Conservation (phyloP, 2,113 vertebrate species). For the Paralichthys olivaceus region DNA sequence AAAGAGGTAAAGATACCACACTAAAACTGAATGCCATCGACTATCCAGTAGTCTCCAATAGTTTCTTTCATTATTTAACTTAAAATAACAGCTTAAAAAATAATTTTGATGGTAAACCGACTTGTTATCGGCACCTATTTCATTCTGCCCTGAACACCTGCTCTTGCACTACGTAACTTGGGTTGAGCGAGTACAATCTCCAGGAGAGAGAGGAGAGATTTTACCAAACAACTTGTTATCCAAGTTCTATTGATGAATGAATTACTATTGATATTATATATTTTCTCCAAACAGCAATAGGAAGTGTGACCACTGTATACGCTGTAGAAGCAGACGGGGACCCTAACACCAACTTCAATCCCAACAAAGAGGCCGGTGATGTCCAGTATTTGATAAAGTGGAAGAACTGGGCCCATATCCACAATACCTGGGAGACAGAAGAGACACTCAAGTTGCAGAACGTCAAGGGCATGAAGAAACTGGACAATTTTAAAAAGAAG, state of each 20-base stretch:
- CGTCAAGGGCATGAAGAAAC: slow-evolving; percentile 98
- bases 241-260: neutral
- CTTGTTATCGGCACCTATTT: too few species aligned
- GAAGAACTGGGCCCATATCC: slow-evolving; percentile 99
- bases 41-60: too few species aligned
- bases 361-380: slow-evolving; percentile 89
- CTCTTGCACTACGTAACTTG: too few species aligned
- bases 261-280: neutral
- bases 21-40: neutral
- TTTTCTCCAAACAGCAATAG: slow-evolving; percentile 84
- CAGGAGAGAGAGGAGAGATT: too few species aligned
- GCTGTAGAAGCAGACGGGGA: slow-evolving; percentile 97
- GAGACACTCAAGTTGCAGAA: slow-evolving; percentile 96
- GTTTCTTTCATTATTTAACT: neutral
- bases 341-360: slow-evolving; percentile 90
- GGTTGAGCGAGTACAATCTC: too few species aligned
- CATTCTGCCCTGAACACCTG: too few species aligned
- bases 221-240: neutral
- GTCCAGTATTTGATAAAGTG: slow-evolving; percentile 97
- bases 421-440: slow-evolving; percentile 99
- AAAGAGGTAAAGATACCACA: slow-evolving; percentile 85
- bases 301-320: slow-evolving; percentile 95
- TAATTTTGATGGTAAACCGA: too few species aligned
- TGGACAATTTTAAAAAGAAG: slow-evolving; percentile 99
- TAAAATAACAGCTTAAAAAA: neutral